Evolutionary conservation across 1,140 invertebrate genomes (phyloP).

Genomic region (Medauroidea extradentata): DNA sequence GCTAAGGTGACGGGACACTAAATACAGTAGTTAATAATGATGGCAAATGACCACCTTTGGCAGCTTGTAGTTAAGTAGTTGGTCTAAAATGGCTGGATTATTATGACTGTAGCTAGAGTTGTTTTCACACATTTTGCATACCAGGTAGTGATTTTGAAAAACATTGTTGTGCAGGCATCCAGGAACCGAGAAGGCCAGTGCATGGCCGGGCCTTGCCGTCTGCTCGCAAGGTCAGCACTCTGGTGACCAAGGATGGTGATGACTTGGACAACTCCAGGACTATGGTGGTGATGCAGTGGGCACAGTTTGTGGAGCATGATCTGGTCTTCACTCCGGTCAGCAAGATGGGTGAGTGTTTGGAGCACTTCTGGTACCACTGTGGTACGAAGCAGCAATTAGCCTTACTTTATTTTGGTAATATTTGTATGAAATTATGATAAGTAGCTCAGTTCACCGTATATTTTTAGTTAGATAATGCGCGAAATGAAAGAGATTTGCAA

Average conservation of each 20-base stretch:
- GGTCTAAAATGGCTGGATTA: too few species aligned
- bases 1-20: too few species aligned
- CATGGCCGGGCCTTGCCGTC: slow-evolving; percentile 48
- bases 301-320: slow-evolving; percentile 49
- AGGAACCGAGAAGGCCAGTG: slow-evolving; percentile 46
- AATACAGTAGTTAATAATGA: too few species aligned
- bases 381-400: neutral
- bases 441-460: too few species aligned
- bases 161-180: slow-evolving; percentile 29
- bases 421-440: neutral
- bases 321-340: slow-evolving; percentile 43
- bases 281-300: slow-evolving; percentile 12
- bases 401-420: neutral
- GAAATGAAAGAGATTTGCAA: too few species aligned
- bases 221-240: slow-evolving; percentile 47
- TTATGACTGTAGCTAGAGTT: too few species aligned
- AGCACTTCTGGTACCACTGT: neutral
- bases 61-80: too few species aligned
- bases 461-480: too few species aligned
- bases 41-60: too few species aligned
- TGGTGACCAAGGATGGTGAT: slow-evolving; percentile 19
- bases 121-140: too few species aligned
- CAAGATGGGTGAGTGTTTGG: slow-evolving; percentile 24
- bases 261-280: neutral
- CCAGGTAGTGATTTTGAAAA: too few species aligned